Conservation (phyloP, 2,113 vertebrate species). For the Leucoraja erinaceus region DNA sequence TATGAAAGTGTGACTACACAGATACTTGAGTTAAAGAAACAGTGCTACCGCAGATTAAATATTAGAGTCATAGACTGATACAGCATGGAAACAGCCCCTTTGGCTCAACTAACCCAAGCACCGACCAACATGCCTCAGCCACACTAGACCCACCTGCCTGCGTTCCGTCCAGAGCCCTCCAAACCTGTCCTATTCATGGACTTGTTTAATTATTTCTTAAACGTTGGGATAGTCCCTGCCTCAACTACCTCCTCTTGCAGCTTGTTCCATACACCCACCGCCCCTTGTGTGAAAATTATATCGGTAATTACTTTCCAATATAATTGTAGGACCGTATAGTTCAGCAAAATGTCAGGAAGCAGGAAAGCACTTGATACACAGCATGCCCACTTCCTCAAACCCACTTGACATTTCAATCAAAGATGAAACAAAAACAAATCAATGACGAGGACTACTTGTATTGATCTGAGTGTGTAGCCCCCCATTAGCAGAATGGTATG, state of each 20-base stretch:
- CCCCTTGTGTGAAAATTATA: background rate
- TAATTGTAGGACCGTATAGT: background rate
- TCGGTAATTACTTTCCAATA: background rate
- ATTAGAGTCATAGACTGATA: background rate
- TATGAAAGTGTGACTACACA: background rate
- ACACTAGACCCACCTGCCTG: no score
- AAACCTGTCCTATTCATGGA: no score
- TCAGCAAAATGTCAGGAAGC: conserved; percentile 19
- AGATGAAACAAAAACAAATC: background rate
- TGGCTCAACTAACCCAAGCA: no score
- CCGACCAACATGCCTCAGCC: no score
- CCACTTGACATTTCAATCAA: background rate
- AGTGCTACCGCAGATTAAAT: background rate
- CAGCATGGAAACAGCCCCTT: no score
- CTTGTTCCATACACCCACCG: no score
- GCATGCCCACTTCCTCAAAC: background rate
- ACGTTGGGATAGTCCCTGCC: no score
- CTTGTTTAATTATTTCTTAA: no score
- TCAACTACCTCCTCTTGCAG: no score
- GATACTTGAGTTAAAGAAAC: background rate
- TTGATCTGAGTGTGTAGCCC: background rate
- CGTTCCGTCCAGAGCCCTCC: no score
- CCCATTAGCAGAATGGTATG: background rate
- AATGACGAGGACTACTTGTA: background rate
- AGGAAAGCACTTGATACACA: background rate